Base-by-base conservation (phyloP, 92 coral and sea anemone species). In the Blastomussa wellsi region DNA sequence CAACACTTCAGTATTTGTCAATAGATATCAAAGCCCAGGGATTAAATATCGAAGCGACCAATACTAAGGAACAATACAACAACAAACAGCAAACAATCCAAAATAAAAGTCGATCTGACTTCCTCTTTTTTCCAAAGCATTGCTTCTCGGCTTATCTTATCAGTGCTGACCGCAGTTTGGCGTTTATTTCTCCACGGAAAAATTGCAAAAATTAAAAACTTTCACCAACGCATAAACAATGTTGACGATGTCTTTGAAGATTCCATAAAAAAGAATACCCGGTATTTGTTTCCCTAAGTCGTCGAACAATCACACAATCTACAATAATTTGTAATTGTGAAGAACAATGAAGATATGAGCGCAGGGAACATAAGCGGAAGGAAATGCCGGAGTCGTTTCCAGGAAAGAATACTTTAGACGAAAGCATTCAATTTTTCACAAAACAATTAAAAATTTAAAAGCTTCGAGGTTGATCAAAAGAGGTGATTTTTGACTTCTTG, bases 1-100 rank as follows among this genome's bases (percentile, higher is more conserved):
- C 65, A 83, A 60, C 87, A 83, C 86, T 82, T 70, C 37, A 82
- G 8, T n/a, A 49, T 82, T 71, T 82, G 86, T 71, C 86, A 82
- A 75, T 74, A 83, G 29, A 83, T 75, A 83, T 83, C 79, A 75
- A 31, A 72, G 73, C 10, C 24, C 48, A 81, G 1, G 86, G 86
- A 82, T 82, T 72, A 55, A 49, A 29, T 36, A 59, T 38, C 79
- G 39, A 5, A 17, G 86, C 41, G 72, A 55, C 79, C 86, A 82
- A 82, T 72, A 55, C 42, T 17, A 14, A 38, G 5, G 75, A 38
- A 70, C 75, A 70, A 70, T 36, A 29, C 31, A 71, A 68, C 52
- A n/a, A 26, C 62, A 11, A 47, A 68, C 28, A 69, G 31, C 65
- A 81, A 81, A 81, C 31, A 7, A 19, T 55, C 68, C 39, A 26